Evolutionary conservation across 2,113 vertebrate species (phyloP).

Genomic region (Gavia stellata): DNA sequence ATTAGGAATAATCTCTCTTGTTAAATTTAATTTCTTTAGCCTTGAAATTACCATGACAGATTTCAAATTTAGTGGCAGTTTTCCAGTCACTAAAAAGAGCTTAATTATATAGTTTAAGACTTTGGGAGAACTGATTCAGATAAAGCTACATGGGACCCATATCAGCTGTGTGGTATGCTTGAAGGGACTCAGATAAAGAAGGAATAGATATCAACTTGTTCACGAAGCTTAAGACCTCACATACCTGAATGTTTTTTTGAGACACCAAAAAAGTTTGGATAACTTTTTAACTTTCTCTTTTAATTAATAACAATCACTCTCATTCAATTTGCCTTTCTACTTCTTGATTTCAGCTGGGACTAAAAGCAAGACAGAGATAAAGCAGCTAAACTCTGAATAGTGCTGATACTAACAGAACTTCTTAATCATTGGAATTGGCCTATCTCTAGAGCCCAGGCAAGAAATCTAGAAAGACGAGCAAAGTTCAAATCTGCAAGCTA

Average conservation of each 20-base stretch:
- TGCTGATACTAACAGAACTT: slow-evolving; percentile 34
- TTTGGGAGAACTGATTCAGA: background rate
- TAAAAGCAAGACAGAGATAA: slow-evolving; percentile 13
- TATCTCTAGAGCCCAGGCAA: slow-evolving; percentile 17
- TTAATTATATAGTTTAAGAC: slow-evolving; percentile 30
- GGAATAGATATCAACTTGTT: background rate
- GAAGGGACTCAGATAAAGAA: background rate
- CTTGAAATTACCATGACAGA: slow-evolving; percentile 53
- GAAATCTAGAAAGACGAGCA: background rate
- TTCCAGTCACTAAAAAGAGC: slow-evolving; percentile 22
- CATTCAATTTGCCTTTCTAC: slow-evolving; percentile 12
- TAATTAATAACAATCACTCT: slow-evolving; percentile 16
- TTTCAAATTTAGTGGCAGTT: slow-evolving; percentile 51
- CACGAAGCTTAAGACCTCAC: background rate
- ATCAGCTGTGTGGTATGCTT: background rate
- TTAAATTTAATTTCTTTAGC: slow-evolving; percentile 45
- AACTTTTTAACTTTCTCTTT: background rate
- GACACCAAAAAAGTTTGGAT: background rate
- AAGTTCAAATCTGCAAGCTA: background rate
- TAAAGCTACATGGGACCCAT: background rate
- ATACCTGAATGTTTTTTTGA: background rate
- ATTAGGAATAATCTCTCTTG: slow-evolving; percentile 32
- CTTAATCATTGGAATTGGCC: background rate
- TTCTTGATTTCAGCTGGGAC: slow-evolving; percentile 51
- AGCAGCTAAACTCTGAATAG: slow-evolving; percentile 9